Evolutionary conservation across 2,113 vertebrate species (phyloP), one percentile per base, ranked within the genome.

Genomic region (Cephalopholis sonnerati): DNA sequence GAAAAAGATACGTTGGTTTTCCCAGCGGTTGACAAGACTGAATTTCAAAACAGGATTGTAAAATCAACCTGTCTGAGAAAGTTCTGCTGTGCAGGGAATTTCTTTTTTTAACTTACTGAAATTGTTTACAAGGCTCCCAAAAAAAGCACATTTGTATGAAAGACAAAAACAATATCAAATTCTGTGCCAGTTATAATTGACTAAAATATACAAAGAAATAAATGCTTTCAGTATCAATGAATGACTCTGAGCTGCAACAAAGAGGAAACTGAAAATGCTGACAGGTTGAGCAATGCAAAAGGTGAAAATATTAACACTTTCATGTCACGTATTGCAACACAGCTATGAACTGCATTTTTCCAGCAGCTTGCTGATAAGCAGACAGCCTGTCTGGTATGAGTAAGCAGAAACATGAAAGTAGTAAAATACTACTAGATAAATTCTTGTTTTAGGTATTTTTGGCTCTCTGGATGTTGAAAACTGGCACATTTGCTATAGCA

Each of bases 291-390:
- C 51, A 44, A 32, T 27, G 3, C 8, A 24, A 51, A 51, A 15
- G 10, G 9, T 59, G n/a, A 62, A 63, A 27, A 50, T 39, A 29
- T 50, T 0, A 41, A 25, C n/a, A 57, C 17, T 17, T 50, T 51
- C 15, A 80, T 15, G 25, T 77, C 55, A 20, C 6, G n/a, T 54
- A 32, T 59, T 82, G 75, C 59, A 48, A 75, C 25, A 82, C 29
- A 77, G 65, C 16, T 3, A 11, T 22, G n/a, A 12, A 4, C 11
- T 55, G 36, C 3, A 18, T 70, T 48, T 63, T 62, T 54, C 68
- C 63, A 69, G 46, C 46, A 71, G 32, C 12, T 70, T 9, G 11
- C 44, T 74, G 64, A 73, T 69, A 69, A 53, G 48, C 22, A 12
- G 53, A 24, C 17, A 17, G 20, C 48, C 2, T 58, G 17, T 80